These are phyloP conservation scores for Valencia hispanica DNA, from an alignment of 2,797 vertebrate genomes.

Conservation along the genomic window DNA sequence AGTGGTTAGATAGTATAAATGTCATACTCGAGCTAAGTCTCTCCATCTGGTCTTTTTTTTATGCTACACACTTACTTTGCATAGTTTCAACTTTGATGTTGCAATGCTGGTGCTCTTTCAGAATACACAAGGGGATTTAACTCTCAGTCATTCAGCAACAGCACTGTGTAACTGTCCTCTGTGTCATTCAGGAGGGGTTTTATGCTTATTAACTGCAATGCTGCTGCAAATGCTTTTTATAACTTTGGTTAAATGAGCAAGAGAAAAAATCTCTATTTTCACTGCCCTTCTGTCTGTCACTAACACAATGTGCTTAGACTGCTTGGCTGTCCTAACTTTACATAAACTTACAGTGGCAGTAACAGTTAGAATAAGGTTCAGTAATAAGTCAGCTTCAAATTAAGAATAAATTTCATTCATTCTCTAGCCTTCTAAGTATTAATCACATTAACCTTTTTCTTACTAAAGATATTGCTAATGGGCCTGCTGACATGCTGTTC, in stretches of 20 bases:
- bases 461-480: background rate
- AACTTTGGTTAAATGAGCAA: background rate
- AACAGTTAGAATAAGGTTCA: background rate
- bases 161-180: background rate
- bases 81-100: constrained; percentile 60
- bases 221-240: background rate
- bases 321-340: background rate
- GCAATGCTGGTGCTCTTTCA: constrained; percentile 38
- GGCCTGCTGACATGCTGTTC: background rate
- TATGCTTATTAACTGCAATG: background rate
- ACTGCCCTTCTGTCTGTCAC: background rate
- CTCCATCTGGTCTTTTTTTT: constrained; percentile 29
- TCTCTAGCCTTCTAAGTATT: background rate
- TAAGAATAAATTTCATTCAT: background rate
- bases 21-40: constrained; percentile 46
- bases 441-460: background rate
- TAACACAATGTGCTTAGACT: background rate
- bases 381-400: background rate
- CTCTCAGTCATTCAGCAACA: constrained; percentile 22
- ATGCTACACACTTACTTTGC: constrained; percentile 44
- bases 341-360: background rate
- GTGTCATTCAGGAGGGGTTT: constrained; percentile 5
- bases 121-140: constrained; percentile 31
- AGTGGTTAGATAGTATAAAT: constrained; percentile 27
- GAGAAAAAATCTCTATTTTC: background rate